Base-by-base conservation (phyloP, 1,140 invertebrate species). In the Diorhabda carinulata region DNA sequence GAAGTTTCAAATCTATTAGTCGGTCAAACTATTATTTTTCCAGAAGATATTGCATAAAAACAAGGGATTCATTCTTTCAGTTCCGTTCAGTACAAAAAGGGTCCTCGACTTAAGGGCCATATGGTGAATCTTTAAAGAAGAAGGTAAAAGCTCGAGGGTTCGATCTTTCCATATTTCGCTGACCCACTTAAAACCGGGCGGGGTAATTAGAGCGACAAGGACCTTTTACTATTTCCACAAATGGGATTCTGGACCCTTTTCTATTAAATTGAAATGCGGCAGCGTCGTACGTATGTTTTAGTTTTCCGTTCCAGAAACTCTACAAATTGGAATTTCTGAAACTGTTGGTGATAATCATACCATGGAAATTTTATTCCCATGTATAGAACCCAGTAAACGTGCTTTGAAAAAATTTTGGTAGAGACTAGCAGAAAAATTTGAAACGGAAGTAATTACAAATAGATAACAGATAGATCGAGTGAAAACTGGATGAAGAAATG, bases 111-210 rank as follows among this genome's bases (percentile, higher is more conserved):
- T 8, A 42, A 45, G 58, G 58, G 40, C 42, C 44, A 52, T 58
- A 65, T 69, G 68, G 68, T 43, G 5, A 57, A 44, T 59, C 58
- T 62, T 69, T 65, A 40, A 40, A 63, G 61, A 57, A 63, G 25
- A 59, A 52, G 60, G 61, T 43, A 62, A 4, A 62, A 62, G 47
- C 47, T n/a, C 47, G 47, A 52, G 25, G 25, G 59, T 61, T 43
- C 5, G 61, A 10, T 47, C 43, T 62, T 43, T n/a, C 9, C 61
- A 62, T 59, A 5, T 25, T 25, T 41, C n/a, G 40, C 61, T 69
- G 61, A 64, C 67, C 67, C 67, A 69, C 47, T 69, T 64, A 10
- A 63, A 62, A 64, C 68, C 68, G 56, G 25, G 25, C 68, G 58
- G 64, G 58, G 43, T 65, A 69, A 69, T 69, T 69, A 69, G 61